Evolutionary conservation across 2,888 invertebrate species (phyloP).

Genomic region (Baronia brevicornis): DNA sequence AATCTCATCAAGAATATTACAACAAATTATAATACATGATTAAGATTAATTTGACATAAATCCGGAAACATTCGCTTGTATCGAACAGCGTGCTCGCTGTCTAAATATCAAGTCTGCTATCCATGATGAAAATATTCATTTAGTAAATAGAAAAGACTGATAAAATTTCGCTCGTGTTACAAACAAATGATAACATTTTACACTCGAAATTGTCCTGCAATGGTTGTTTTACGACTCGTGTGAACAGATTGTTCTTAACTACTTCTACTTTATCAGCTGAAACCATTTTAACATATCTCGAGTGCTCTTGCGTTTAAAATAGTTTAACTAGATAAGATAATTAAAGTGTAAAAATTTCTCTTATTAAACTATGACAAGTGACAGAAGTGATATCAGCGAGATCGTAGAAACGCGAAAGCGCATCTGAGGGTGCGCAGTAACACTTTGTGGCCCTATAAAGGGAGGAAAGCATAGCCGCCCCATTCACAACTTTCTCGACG

Average conservation of each 20-base stretch:
- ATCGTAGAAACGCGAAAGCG: conserved; percentile 36
- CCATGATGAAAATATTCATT: conserved; percentile 61
- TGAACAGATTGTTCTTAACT: conserved; percentile 24
- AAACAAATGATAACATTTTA: conserved; percentile 43
- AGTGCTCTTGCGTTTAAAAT: background rate
- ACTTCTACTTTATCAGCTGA: too few relatives aligned
- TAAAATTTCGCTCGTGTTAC: conserved; percentile 53
- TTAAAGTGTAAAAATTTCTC: conserved; percentile 4
- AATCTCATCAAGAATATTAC: too few relatives aligned
- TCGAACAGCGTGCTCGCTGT: too few relatives aligned
- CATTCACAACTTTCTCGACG: conserved; percentile 56
- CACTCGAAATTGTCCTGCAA: conserved; percentile 26
- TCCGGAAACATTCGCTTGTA: too few relatives aligned
- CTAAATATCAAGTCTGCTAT: too few relatives aligned
- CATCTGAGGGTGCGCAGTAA: conserved; percentile 63
- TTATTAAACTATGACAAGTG: conserved; percentile 5
- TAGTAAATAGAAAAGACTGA: conserved; percentile 43
- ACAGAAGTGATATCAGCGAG: conserved; percentile 21
- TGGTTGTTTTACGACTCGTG: conserved; percentile 19
- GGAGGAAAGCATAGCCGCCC: conserved; percentile 42
- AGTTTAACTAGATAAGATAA: too few relatives aligned
- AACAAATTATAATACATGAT: too few relatives aligned
- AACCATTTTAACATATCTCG: too few relatives aligned
- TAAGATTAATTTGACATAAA: too few relatives aligned
- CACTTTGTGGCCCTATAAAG: conserved; percentile 55